Evolutionary conservation across 2,797 vertebrate genomes (phyloP).

Genomic region (Kryptolebias ocellatus): DNA sequence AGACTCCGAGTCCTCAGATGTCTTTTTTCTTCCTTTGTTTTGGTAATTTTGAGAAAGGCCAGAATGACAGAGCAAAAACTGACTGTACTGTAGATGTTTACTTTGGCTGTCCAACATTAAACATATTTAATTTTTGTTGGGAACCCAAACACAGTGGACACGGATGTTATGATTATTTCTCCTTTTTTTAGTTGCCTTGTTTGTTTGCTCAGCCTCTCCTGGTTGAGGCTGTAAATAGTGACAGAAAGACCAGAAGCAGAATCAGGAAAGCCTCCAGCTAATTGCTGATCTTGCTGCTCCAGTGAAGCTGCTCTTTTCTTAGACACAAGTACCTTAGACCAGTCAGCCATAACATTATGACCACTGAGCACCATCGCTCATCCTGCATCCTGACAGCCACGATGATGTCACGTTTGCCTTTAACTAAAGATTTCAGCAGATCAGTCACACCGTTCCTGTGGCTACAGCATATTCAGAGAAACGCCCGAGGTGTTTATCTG

Average conservation of each 20-base stretch:
- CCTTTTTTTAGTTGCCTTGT: constrained; percentile 33
- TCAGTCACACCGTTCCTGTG: too few relatives aligned
- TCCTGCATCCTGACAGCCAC: constrained; percentile 21
- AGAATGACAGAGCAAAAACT: constrained; percentile 33
- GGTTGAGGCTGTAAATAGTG: constrained; percentile 34
- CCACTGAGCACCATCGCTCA: background rate
- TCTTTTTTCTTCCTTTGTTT: constrained; percentile 31
- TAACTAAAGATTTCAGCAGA: too few relatives aligned
- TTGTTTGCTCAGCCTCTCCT: constrained; percentile 43
- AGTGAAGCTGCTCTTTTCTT: background rate
- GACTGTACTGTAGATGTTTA: constrained; percentile 30
- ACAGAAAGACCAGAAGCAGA: constrained; percentile 23
- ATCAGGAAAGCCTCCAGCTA: constrained; percentile 24
- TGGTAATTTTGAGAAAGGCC: constrained; percentile 39
- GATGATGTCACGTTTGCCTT: background rate
- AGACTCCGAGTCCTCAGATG: constrained; percentile 15
- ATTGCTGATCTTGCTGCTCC: background rate
- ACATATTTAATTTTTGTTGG: constrained; percentile 16
- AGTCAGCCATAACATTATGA: background rate
- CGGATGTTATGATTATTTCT: constrained; percentile 23
- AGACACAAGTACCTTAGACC: background rate
- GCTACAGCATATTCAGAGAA: too few relatives aligned
- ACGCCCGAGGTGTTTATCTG: too few relatives aligned
- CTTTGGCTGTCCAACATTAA: constrained; percentile 29
- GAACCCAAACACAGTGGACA: constrained; percentile 21